Conservation (phyloP, 2,113 vertebrate genomes). For the Oryzias curvinotus region DNA sequence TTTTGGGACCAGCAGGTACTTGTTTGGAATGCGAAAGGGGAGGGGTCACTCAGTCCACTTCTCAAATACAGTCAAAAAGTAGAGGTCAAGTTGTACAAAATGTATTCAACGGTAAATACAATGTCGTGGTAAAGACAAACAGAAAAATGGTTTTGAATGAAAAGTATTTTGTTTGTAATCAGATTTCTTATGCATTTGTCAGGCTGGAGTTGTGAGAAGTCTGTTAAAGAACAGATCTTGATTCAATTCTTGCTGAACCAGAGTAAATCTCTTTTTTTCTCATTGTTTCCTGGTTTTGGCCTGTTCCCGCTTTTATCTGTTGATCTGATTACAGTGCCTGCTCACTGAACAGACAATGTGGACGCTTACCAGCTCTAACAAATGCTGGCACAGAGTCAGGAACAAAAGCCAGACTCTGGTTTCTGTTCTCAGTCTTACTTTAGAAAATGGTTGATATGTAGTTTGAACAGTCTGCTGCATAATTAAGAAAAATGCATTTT, state of each 20-base stretch:
- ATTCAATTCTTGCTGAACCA: neutral
- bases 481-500: constrained; percentile 46
- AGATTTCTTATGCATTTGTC: no score
- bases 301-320: constrained; percentile 43
- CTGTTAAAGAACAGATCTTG: neutral
- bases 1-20: no score
- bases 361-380: constrained; percentile 29
- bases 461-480: constrained; percentile 57
- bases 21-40: no score
- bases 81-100: no score
- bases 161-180: no score
- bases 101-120: no score
- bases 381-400: constrained; percentile 49
- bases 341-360: constrained; percentile 50
- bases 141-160: no score
- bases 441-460: constrained; percentile 66
- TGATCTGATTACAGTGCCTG: constrained; percentile 55
- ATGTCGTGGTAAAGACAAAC: no score
- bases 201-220: neutral
- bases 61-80: no score
- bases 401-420: constrained; percentile 35
- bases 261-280: neutral
- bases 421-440: constrained; percentile 62
- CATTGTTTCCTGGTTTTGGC: constrained; percentile 38
- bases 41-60: no score